Percentiles rank a stretch among this genome's conserved stretches.
Conservation (phyloP, 2,888 invertebrate genomes). For the Andrena hattorfiana region DNA sequence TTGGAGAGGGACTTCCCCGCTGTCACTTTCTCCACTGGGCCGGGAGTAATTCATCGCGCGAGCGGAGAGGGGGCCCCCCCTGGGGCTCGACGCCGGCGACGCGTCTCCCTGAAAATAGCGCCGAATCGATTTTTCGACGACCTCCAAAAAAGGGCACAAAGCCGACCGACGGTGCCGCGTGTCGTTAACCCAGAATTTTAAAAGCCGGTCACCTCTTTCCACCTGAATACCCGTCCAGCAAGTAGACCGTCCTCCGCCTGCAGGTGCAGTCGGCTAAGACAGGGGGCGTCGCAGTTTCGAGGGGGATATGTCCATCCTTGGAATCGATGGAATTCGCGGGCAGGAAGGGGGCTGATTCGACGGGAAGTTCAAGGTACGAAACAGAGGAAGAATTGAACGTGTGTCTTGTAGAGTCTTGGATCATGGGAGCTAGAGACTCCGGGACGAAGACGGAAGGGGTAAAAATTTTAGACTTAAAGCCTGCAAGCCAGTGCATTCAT, state of each 20-base stretch:
- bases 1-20: background rate
- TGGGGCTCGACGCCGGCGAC: background rate
- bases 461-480: too few relatives aligned
- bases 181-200: constrained; percentile 68
- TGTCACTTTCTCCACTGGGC: constrained; percentile 42
- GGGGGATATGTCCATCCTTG: background rate
- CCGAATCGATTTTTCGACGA: constrained; percentile 50
- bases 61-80: background rate
- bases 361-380: background rate
- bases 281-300: background rate
- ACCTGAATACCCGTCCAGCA: constrained; percentile 35
- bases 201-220: constrained; percentile 72
- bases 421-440: too few relatives aligned
- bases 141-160: constrained; percentile 68
- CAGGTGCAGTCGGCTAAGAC: constrained; percentile 13
- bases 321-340: background rate
- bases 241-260: constrained; percentile 30
- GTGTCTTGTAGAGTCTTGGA: background rate
- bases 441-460: too few relatives aligned
- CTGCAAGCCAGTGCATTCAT: too few relatives aligned
- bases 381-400: background rate
- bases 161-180: constrained; percentile 13
- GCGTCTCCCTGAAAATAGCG: constrained; percentile 44
- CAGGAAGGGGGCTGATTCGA: background rate
- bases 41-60: constrained; percentile 36